Conservation (phyloP, 2,888 invertebrate genomes). For the Aleiodes leptofemur region DNA sequence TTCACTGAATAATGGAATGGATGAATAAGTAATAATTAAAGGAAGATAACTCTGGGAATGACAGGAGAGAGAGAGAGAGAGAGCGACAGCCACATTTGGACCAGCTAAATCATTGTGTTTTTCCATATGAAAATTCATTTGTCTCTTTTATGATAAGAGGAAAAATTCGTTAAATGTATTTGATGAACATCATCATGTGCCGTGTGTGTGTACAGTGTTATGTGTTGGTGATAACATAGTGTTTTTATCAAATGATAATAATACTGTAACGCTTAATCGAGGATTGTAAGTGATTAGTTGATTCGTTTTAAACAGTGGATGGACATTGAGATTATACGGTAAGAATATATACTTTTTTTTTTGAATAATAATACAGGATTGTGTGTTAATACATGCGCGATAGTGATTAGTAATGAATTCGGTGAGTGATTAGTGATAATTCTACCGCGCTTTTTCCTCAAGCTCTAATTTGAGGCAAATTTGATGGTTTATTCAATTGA, state of each 20-base stretch:
- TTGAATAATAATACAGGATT: neutral
- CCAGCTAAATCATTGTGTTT: constrained; percentile 11
- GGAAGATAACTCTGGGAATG: constrained; percentile 11
- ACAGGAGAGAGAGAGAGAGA: neutral
- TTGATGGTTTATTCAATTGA: neutral
- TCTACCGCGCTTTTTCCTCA: neutral
- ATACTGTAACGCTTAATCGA: constrained; percentile 31
- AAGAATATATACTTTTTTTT: constrained; percentile 1
- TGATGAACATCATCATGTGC: constrained; percentile 65
- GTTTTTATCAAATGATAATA: constrained; percentile 56
- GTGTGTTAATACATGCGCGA: too few species aligned
- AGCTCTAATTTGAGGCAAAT: neutral
- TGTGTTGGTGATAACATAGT: constrained; percentile 73
- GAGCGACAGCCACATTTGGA: constrained; percentile 6
- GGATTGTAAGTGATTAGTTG: constrained; percentile 19
- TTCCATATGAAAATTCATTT: neutral
- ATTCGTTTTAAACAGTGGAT: constrained; percentile 28
- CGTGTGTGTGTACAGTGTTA: constrained; percentile 74
- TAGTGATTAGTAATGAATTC: too few species aligned
- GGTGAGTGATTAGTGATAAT: neutral
- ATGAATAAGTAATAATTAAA: constrained; percentile 4
- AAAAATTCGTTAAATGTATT: constrained; percentile 6
- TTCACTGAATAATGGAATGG: neutral
- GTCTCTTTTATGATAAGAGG: too few species aligned
- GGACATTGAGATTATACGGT: constrained; percentile 9